phyloP scores from a whole-genome alignment of 2,797 vertebrate species.

The Siniperca scherzeri region DNA sequence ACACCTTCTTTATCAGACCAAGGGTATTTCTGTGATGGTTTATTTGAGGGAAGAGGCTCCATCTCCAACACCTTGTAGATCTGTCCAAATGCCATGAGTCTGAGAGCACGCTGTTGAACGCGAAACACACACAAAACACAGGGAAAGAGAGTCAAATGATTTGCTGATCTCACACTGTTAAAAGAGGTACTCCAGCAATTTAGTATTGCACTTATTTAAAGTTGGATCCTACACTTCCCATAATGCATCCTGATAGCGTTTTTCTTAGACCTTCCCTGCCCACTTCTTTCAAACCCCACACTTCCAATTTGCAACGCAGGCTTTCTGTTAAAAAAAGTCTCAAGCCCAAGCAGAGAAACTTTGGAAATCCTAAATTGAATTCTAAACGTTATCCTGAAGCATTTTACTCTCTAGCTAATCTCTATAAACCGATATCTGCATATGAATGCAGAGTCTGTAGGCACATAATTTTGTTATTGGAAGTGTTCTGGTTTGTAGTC shows the following conservation, averaged over 20 bases:
- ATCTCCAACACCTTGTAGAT: conserved; percentile 99
- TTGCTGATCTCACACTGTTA: neutral
- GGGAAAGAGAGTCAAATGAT: conserved; percentile 5
- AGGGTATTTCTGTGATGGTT: conserved; percentile 96
- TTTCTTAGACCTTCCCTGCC: neutral
- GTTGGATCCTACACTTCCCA: conserved; percentile 1
- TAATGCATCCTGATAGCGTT: neutral
- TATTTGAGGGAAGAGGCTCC: conserved; percentile 97
- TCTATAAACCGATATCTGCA: no score
- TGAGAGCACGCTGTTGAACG: conserved; percentile 90
- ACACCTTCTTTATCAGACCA: conserved; percentile 97
- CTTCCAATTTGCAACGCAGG: neutral
- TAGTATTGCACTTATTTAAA: neutral
- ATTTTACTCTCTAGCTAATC: neutral
- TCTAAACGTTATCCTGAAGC: neutral
- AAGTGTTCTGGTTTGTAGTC: no score
- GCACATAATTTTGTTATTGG: no score
- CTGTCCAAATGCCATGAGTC: conserved; percentile 97
- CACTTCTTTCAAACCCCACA: neutral
- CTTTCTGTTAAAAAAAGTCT: neutral
- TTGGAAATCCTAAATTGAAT: neutral
- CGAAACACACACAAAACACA: conserved; percentile 42
- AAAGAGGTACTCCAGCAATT: neutral
- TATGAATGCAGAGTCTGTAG: no score
- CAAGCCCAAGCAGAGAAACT: neutral